Percentiles rank a stretch among this genome's conserved stretches.
Evolutionary conservation across 2,888 invertebrate genomes (phyloP).

Genomic region (Selenia dentaria): DNA sequence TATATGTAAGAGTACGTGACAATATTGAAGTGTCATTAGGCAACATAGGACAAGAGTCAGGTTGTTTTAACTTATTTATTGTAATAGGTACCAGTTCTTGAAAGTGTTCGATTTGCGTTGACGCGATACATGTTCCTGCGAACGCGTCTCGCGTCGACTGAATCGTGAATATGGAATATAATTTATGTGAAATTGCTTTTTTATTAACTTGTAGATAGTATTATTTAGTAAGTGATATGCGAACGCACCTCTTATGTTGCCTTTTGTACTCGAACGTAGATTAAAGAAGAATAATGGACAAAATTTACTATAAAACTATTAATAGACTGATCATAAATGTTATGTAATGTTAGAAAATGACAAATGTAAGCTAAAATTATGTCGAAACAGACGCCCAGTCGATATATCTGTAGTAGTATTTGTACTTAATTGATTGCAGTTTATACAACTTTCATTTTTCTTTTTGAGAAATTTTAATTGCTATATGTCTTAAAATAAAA

Average conservation of each 20-base stretch:
- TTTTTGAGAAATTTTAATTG: constrained; percentile 64
- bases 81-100: constrained; percentile 57
- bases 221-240: constrained; percentile 61
- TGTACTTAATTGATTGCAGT: constrained; percentile 80
- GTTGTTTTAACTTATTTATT: constrained; percentile 81
- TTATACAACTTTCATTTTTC: constrained; percentile 77
- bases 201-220: constrained; percentile 67
- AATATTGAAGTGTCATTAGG: constrained; percentile 69
- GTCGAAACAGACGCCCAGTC: constrained; percentile 55
- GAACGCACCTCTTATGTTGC: constrained; percentile 72
- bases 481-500: constrained; percentile 47
- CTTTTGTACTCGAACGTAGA: constrained; percentile 69
- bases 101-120: constrained; percentile 44
- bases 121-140: constrained; percentile 38
- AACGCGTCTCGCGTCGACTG: constrained; percentile 46
- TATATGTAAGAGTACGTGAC: constrained; percentile 75
- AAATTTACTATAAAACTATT: constrained; percentile 81
- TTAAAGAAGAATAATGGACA: constrained; percentile 77
- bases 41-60: constrained; percentile 70
- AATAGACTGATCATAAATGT: constrained; percentile 84
- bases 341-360: constrained; percentile 83
- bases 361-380: constrained; percentile 81
- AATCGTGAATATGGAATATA: constrained; percentile 57
- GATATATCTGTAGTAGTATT: constrained; percentile 51
- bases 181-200: constrained; percentile 71